These are phyloP conservation scores for Xiphophorus maculatus DNA, from an alignment of 2,113 vertebrate species.

Conservation along the genomic window DNA sequence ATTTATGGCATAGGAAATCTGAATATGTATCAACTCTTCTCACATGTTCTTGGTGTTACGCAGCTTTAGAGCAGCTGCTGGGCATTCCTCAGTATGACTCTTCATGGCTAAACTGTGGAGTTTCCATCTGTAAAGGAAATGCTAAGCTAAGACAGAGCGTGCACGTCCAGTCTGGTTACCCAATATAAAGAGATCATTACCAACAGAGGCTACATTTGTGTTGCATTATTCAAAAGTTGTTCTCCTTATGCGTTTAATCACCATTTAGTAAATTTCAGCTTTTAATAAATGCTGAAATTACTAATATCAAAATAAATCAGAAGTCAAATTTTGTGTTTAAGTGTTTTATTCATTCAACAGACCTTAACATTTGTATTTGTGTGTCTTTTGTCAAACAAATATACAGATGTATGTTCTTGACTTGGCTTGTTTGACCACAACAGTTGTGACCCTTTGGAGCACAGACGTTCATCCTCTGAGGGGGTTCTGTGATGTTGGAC, in stretches of 20 bases:
- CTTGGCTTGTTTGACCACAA: background rate
- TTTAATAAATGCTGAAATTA: conserved; percentile 31
- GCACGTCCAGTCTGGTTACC: conserved; percentile 43
- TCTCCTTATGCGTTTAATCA: conserved; percentile 19
- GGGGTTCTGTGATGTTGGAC: background rate
- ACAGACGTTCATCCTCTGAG: background rate
- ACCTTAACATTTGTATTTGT: no score
- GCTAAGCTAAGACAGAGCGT: background rate
- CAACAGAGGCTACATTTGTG: conserved; percentile 51
- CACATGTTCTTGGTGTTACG: background rate
- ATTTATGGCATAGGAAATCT: background rate
- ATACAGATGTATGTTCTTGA: no score
- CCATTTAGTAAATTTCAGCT: no score
- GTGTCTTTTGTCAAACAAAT: background rate
- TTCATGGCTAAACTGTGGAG: conserved; percentile 9
- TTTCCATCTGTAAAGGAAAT: conserved; percentile 33
- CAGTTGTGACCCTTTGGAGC: background rate
- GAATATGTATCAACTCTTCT: background rate
- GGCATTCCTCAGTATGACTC: conserved; percentile 7
- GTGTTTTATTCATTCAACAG: no score
- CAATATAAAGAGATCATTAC: conserved; percentile 49
- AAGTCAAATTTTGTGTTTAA: no score
- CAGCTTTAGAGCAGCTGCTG: conserved; percentile 17
- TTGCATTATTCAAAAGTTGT: conserved; percentile 52
- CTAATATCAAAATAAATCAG: no score